These are phyloP conservation scores for Pseudopleuronectes americanus DNA, from an alignment of 2,797 vertebrate genomes.

Conservation along the genomic window DNA sequence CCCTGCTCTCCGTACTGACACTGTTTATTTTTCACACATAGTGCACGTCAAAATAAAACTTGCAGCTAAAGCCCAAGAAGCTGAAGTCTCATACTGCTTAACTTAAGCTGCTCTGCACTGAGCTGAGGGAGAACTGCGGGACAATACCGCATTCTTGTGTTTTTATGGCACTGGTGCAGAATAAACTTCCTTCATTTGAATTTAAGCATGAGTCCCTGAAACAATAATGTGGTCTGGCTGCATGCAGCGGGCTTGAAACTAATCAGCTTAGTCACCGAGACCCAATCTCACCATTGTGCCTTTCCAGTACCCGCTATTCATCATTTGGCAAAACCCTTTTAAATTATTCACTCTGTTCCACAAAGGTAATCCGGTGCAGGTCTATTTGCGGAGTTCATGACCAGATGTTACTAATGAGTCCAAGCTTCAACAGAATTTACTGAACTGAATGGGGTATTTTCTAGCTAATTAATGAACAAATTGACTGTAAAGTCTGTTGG, in stretches of 20 bases:
- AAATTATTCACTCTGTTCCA: slow-evolving; percentile 76
- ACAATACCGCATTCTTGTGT: slow-evolving; percentile 21
- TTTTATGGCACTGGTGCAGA: slow-evolving; percentile 44
- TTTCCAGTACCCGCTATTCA: slow-evolving; percentile 63
- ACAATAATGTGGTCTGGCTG: slow-evolving; percentile 56
- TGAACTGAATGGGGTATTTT: slow-evolving; percentile 53
- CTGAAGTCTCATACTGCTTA: slow-evolving; percentile 31
- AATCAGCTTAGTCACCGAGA: slow-evolving; percentile 72
- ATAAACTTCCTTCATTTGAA: slow-evolving; percentile 50
- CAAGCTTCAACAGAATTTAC: slow-evolving; percentile 60
- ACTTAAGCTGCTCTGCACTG: slow-evolving; percentile 32
- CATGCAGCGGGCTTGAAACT: slow-evolving; percentile 49
- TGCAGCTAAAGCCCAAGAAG: slow-evolving; percentile 19
- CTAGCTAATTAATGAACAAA: slow-evolving; percentile 75
- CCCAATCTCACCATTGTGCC: slow-evolving; percentile 60
- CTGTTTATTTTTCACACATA: slow-evolving; percentile 40
- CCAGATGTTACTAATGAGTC: slow-evolving; percentile 69
- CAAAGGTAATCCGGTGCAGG: slow-evolving; percentile 56
- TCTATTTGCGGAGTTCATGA: slow-evolving; percentile 68
- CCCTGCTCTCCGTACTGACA: slow-evolving; percentile 14
- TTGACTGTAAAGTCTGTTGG: slow-evolving; percentile 54
- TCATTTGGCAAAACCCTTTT: slow-evolving; percentile 71
- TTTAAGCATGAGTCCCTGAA: slow-evolving; percentile 47
- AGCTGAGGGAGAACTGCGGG: slow-evolving; percentile 16
- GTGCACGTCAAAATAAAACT: slow-evolving; percentile 35